phyloP scores from a whole-genome alignment of 2,113 vertebrate species.

The Pteruthius melanotis region DNA sequence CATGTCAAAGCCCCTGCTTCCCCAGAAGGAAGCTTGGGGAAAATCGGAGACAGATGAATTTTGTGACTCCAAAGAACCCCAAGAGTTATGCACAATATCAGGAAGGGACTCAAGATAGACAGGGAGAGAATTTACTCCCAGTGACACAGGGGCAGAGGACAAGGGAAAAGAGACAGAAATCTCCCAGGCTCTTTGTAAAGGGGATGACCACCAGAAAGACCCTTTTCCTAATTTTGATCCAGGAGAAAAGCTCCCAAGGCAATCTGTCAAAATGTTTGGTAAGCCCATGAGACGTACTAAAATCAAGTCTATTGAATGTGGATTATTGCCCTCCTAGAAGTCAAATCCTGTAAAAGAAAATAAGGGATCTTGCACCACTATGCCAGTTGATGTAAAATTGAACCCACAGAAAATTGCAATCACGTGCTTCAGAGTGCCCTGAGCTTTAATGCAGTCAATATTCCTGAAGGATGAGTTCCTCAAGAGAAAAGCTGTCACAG shows the following conservation, averaged over 20 bases:
- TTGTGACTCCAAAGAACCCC: background rate
- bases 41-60: background rate
- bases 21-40: background rate
- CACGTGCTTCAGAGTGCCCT: background rate
- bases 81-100: background rate
- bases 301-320: background rate
- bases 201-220: background rate
- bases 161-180: background rate
- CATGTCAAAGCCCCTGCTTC: background rate
- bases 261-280: background rate
- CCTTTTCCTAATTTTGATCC: background rate
- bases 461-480: background rate
- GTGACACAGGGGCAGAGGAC: fast-evolving
- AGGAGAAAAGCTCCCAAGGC: background rate
- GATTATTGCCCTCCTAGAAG: background rate
- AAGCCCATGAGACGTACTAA: background rate
- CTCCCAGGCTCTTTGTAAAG: background rate
- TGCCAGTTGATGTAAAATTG: background rate
- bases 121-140: background rate
- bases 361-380: background rate
- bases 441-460: background rate
- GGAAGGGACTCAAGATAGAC: background rate
- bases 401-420: background rate
- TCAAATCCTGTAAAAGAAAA: background rate
- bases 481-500: background rate